Conservation (phyloP, 92 coral and sea anemone genomes). For the Parazoanthus atlanticus region DNA sequence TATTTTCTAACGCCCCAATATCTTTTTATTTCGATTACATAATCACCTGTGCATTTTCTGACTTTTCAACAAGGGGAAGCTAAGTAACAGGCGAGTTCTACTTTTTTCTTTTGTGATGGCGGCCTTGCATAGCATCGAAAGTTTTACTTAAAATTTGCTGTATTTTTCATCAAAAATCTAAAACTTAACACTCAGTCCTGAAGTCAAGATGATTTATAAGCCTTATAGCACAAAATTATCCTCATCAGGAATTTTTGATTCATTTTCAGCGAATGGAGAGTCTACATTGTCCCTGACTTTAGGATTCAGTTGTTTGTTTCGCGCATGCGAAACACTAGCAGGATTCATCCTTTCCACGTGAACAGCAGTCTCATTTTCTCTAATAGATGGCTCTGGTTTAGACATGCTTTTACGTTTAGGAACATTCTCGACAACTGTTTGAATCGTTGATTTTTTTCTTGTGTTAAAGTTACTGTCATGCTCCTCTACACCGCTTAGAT, state of each 20-base stretch:
- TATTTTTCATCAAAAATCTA: no score
- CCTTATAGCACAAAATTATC: neutral
- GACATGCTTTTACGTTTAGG: neutral
- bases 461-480: neutral
- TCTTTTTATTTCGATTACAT: no score
- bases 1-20: no score
- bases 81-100: no score
- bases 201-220: neutral
- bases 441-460: constrained; percentile 15
- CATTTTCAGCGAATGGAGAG: neutral
- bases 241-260: neutral
- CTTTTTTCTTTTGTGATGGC: no score
- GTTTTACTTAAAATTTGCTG: neutral
- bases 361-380: neutral
- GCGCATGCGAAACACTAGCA: neutral
- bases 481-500: neutral
- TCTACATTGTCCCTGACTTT: neutral
- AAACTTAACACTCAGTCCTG: neutral
- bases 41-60: neutral
- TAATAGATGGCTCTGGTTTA: neutral
- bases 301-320: neutral
- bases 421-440: neutral
- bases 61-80: no score
- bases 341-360: neutral
- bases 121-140: neutral